phyloP scores from a whole-genome alignment of 2,113 vertebrate species.

The Pachyramphus minor region DNA sequence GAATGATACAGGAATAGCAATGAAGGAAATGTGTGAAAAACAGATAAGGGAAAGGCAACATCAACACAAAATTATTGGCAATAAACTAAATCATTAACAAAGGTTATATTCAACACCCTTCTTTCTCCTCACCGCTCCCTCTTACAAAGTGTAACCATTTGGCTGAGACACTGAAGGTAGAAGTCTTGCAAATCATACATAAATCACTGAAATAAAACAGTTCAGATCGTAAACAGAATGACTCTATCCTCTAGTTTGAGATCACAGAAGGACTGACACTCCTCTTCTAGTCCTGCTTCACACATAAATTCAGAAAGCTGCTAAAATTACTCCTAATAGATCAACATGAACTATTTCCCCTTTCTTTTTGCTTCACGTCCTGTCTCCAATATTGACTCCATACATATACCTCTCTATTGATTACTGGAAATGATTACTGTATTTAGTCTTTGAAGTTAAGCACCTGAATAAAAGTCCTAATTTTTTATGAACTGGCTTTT shows the following conservation, averaged over 20 bases:
- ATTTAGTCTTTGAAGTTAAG: not conserved
- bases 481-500: not conserved
- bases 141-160: not conserved
- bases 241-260: not conserved
- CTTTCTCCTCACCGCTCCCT: not conserved
- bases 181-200: not conserved
- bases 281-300: not conserved
- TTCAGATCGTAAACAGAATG: not conserved
- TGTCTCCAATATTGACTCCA: not conserved
- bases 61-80: constrained; percentile 1
- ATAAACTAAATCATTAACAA: constrained; percentile 10
- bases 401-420: not conserved
- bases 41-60: constrained; percentile 31
- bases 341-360: accelerated
- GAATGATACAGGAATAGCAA: constrained; percentile 18
- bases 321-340: not conserved
- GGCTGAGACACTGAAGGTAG: not conserved
- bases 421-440: not conserved
- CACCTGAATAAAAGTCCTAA: not conserved
- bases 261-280: not conserved
- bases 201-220: not conserved
- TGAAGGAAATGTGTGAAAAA: constrained; percentile 42
- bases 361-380: not conserved
- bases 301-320: not conserved
- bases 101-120: not conserved